Conservation (phyloP, 2,888 invertebrate species). For the Trissolcus japonicus region DNA sequence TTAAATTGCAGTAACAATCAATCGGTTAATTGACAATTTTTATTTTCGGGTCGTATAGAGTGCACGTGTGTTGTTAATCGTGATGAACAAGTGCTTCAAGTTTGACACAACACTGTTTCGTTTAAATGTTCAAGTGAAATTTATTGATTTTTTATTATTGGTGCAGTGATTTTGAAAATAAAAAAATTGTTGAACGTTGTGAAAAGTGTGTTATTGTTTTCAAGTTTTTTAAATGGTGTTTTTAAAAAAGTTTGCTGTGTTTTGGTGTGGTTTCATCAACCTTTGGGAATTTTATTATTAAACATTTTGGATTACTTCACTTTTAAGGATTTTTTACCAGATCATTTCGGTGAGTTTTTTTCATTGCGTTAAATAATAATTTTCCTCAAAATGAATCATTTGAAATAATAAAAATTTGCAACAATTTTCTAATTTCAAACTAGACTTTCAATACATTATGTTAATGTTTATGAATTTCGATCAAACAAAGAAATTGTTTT, state of each 20-base stretch:
- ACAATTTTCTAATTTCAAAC: too few relatives aligned
- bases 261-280: not conserved
- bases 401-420: too few relatives aligned
- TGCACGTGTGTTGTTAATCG: not conserved
- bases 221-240: not conserved
- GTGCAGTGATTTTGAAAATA: not conserved
- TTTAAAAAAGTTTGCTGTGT: not conserved
- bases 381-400: not conserved
- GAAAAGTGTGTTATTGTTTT: not conserved
- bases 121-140: too few relatives aligned
- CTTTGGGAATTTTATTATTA: not conserved
- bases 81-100: not conserved
- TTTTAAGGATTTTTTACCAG: not conserved
- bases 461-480: too few relatives aligned
- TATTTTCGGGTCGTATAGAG: not conserved
- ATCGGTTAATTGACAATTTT: not conserved
- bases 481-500: too few relatives aligned
- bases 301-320: constrained; percentile 2
- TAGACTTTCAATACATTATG: too few relatives aligned
- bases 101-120: too few relatives aligned
- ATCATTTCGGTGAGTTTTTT: not conserved
- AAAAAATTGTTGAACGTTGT: not conserved
- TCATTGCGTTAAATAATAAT: not conserved
- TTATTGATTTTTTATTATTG: not conserved
- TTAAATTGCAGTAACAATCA: constrained; percentile 2